Evolutionary conservation across 2,797 vertebrate species (phyloP).

Genomic region (Epinephelus coioides): DNA sequence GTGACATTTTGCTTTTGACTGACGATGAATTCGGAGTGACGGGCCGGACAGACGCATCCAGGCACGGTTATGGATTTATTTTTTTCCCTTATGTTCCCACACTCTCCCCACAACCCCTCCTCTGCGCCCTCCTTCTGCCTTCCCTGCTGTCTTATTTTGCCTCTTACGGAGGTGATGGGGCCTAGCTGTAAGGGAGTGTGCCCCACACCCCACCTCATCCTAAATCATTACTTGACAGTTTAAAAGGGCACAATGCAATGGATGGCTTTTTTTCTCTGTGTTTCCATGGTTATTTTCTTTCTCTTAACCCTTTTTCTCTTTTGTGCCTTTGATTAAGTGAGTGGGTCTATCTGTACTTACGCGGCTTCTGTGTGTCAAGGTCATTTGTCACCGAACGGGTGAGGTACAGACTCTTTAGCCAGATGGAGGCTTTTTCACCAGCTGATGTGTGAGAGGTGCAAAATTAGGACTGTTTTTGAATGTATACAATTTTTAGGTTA

Average conservation of each 20-base stretch:
- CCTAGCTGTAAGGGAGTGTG: conserved; percentile 62
- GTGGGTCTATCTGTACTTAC: conserved; percentile 59
- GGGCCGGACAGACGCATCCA: conserved; percentile 57
- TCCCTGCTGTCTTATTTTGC: conserved; percentile 56
- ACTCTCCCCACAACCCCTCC: conserved; percentile 18
- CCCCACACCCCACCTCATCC: conserved; percentile 71
- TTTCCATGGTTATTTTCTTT: conserved; percentile 78
- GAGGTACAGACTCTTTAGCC: conserved; percentile 22
- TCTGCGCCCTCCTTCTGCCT: conserved; percentile 26
- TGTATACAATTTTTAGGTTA: conserved; percentile 22
- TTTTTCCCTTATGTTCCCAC: conserved; percentile 36
- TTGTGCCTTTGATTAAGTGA: conserved; percentile 74
- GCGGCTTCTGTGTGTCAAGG: conserved; percentile 64
- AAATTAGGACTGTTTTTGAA: conserved; percentile 39
- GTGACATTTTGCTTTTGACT: conserved; percentile 80
- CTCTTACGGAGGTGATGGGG: conserved; percentile 64
- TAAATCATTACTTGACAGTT: conserved; percentile 84
- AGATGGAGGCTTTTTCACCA: conserved; percentile 18
- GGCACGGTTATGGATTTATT: conserved; percentile 78
- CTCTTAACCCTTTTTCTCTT: conserved; percentile 68
- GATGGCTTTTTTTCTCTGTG: conserved; percentile 70
- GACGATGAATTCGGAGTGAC: conserved; percentile 76
- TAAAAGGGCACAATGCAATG: conserved; percentile 81
- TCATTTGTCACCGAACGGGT: conserved; percentile 65
- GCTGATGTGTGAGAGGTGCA: conserved; percentile 30